Evolutionary conservation across 2,888 invertebrate species (phyloP).

Genomic region (Pantelozetes paolii): DNA sequence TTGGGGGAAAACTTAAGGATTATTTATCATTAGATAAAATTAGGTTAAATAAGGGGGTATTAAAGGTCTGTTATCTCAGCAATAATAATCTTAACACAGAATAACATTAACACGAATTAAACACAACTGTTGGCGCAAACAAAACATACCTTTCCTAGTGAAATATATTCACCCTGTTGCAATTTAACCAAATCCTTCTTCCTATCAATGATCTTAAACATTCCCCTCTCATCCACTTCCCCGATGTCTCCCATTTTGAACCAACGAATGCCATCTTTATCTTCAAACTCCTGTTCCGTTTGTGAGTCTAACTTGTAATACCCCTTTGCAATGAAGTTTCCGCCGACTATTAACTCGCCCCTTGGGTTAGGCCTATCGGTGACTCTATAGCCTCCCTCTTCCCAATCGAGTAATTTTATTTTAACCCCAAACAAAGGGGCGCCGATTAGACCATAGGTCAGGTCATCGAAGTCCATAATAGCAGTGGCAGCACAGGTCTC

Average conservation of each 20-base stretch:
- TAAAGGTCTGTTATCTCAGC: no score
- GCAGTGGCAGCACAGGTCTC: constrained; percentile 86
- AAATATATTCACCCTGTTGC: constrained; percentile 96
- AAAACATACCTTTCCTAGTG: constrained; percentile 68
- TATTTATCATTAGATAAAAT: no score
- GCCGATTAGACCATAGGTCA: constrained; percentile 79
- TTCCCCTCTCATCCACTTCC: constrained; percentile 85
- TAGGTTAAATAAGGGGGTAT: no score
- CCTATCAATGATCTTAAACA: constrained; percentile 92
- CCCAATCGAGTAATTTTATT: constrained; percentile 83
- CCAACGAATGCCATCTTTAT: constrained; percentile 75
- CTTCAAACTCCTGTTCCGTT: constrained; percentile 70
- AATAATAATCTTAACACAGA: no score
- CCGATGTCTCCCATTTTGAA: constrained; percentile 95
- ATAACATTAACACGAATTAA: neutral
- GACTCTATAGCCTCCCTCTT: constrained; percentile 77
- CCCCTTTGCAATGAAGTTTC: constrained; percentile 86
- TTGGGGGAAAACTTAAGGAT: no score
- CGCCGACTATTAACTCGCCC: constrained; percentile 78
- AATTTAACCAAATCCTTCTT: constrained; percentile 83
- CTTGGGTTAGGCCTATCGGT: constrained; percentile 79
- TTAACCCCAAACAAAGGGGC: constrained; percentile 79
- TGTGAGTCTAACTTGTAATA: constrained; percentile 67
- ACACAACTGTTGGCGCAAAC: neutral
- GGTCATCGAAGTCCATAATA: constrained; percentile 57